Percentiles rank a stretch among this genome's conserved stretches.
These are phyloP conservation scores for Napeogenes sylphis DNA, from an alignment of 2,888 invertebrate species.

Conservation along the genomic window DNA sequence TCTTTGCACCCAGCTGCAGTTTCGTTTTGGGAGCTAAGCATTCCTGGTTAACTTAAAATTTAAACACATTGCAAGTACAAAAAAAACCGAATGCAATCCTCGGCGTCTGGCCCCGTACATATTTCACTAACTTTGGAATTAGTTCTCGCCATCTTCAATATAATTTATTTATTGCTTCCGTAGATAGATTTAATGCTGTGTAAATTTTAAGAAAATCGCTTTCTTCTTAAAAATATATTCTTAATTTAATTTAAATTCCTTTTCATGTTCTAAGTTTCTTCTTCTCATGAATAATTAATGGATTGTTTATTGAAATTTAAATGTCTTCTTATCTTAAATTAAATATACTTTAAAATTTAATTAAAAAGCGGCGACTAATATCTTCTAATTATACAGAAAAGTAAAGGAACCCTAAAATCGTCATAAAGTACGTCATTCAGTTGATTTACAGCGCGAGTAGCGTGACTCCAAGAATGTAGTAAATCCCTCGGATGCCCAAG, in stretches of 20 bases:
- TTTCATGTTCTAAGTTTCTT: slow-evolving; percentile 2
- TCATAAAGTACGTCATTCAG: slow-evolving; percentile 37
- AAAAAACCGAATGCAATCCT: slow-evolving; percentile 36
- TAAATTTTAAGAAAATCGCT: no score
- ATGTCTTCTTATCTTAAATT: no score
- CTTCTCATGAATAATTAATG: not conserved
- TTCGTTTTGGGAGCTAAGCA: slow-evolving; percentile 43
- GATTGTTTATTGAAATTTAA: not conserved
- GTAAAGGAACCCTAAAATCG: slow-evolving; percentile 28
- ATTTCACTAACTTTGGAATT: slow-evolving; percentile 33
- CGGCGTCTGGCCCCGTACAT: slow-evolving; percentile 36
- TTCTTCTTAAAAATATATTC: no score
- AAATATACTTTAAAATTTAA: not conserved
- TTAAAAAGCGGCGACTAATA: slow-evolving; percentile 3
- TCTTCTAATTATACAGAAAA: slow-evolving; percentile 24
- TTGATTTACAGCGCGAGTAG: slow-evolving; percentile 60
- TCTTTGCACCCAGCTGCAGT: slow-evolving; percentile 40
- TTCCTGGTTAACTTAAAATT: slow-evolving; percentile 49
- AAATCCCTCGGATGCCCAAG: slow-evolving; percentile 58
- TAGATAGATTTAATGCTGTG: slow-evolving; percentile 9
- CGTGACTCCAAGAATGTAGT: slow-evolving; percentile 58
- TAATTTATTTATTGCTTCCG: slow-evolving; percentile 20
- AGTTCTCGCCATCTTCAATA: slow-evolving; percentile 17
- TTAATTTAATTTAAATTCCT: not conserved
- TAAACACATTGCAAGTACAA: slow-evolving; percentile 44